Percentiles rank a stretch among this genome's conserved stretches.
Conservation (phyloP, 2,888 invertebrate species). For the Caenorhabditis sp. region DNA sequence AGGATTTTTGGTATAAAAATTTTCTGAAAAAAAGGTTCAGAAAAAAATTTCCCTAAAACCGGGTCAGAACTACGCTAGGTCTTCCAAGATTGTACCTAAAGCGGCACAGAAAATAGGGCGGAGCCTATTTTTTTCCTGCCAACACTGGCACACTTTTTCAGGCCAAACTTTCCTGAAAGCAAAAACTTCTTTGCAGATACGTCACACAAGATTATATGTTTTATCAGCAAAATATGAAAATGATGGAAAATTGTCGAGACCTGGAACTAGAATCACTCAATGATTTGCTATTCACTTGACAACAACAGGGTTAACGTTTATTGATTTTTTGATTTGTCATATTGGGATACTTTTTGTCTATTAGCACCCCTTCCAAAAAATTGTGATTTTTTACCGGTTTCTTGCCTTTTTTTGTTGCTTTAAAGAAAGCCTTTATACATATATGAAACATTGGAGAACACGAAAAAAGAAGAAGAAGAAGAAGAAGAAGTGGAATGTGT, state of each 20-base stretch:
- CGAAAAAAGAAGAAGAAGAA: conserved; percentile 3
- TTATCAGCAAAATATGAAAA: conserved; percentile 43
- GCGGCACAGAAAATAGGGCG: too few species aligned
- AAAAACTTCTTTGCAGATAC: conserved; percentile 38
- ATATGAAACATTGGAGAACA: conserved; percentile 8
- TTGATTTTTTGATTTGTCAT: background rate
- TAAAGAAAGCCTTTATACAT: conserved; percentile 4
- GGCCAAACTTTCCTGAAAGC: too few species aligned
- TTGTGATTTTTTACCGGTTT: background rate
- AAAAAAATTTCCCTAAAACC: too few species aligned
- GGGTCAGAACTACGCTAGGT: too few species aligned
- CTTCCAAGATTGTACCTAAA: background rate
- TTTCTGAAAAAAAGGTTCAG: background rate
- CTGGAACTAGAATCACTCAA: conserved; percentile 46
- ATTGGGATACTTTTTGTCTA: background rate
- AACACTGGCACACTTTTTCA: too few species aligned
- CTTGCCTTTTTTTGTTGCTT: background rate
- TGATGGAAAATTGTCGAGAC: conserved; percentile 48
- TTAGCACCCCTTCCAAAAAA: background rate
- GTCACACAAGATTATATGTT: conserved; percentile 53
- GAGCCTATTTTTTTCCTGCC: too few species aligned
- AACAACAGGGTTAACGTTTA: conserved; percentile 1
- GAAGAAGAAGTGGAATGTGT: conserved; percentile 4
- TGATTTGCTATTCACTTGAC: conserved; percentile 24
- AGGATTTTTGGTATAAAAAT: background rate